Evolutionary conservation across 2,797 vertebrate species (phyloP), one percentile per base, ranked within the genome.

Genomic region (Molossus alvarezi): DNA sequence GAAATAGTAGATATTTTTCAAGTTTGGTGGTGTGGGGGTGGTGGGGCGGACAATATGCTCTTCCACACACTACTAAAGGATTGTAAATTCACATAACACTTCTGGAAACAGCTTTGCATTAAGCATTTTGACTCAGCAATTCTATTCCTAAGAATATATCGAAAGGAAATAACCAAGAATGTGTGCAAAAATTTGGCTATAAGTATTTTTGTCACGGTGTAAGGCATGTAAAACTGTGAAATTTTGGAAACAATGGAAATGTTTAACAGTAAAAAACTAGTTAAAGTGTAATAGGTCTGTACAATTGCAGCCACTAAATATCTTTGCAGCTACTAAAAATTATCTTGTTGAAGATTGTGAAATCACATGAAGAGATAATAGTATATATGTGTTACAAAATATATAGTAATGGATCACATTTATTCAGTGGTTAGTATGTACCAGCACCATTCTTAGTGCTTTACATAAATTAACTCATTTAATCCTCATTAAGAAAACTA

Each of bases 231-330:
- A 91, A 75, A 93, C 33, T 76, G 71, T 71, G 65, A 80, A 88
- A 94, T 77, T 17, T n/a, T 85, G 51, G n/a, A 84, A 90, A 88
- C 5, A 85, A 67, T 53, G 72, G 81, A 92, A 94, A 88, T 51
- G 51, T 23, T 76, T 17, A 33, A 76, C n/a, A 55, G 25, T 80
- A 79, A 91, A 27, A 75, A 60, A 87, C 60, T 20, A 79, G 51
- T 45, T 92, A 82, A 51, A 20, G 79, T 79, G 58, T 23, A 67
- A 53, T 37, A 45, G n/a, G 41, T 53, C 12, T 51, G 88, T 88
- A 69, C 20, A 45, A 29, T 9, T 60, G n/a, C 53, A 79, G n/a
- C 53, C 21, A 37, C 18, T 33, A 55, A 82, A 53, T 41, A 76
- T 76, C 67, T 87, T 88, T 9, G 6, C 18, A 87, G 60, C 33